Percentiles rank a stretch among this genome's conserved stretches.
Conservation (phyloP, 2,797 vertebrate genomes). For the Sternotherus odoratus region DNA sequence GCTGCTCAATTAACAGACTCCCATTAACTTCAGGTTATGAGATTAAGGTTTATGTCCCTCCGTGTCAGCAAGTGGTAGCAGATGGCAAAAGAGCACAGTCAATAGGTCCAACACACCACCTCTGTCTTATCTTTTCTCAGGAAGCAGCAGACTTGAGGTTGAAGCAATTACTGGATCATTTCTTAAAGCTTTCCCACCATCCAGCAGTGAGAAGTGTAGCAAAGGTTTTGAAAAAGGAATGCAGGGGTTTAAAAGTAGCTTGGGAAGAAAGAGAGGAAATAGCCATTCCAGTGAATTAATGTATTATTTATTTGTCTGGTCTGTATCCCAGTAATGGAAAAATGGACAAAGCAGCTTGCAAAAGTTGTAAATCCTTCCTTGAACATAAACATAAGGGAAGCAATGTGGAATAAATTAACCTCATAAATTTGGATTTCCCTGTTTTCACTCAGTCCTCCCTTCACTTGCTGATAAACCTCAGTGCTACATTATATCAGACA, state of each 20-base stretch:
- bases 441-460: constrained; percentile 40
- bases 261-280: background rate
- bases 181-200: rapidly evolving
- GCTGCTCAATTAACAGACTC: background rate
- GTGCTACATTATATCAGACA: background rate
- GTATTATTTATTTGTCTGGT: background rate
- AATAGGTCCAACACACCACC: rapidly evolving
- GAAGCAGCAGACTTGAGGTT: rapidly evolving
- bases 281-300: background rate
- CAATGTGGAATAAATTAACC: constrained; percentile 41
- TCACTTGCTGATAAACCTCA: constrained; percentile 34
- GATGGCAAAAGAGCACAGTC: background rate
- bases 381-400: constrained; percentile 39
- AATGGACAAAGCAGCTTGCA: background rate
- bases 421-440: constrained; percentile 51
- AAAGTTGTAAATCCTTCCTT: constrained; percentile 18
- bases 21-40: too few species aligned
- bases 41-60: background rate
- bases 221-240: background rate
- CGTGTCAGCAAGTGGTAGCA: background rate
- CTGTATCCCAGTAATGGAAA: background rate
- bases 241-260: background rate
- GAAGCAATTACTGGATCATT: background rate
- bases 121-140: rapidly evolving
- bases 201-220: background rate